Conservation (phyloP, 2,888 invertebrate species). For the Nomada fabriciana region DNA sequence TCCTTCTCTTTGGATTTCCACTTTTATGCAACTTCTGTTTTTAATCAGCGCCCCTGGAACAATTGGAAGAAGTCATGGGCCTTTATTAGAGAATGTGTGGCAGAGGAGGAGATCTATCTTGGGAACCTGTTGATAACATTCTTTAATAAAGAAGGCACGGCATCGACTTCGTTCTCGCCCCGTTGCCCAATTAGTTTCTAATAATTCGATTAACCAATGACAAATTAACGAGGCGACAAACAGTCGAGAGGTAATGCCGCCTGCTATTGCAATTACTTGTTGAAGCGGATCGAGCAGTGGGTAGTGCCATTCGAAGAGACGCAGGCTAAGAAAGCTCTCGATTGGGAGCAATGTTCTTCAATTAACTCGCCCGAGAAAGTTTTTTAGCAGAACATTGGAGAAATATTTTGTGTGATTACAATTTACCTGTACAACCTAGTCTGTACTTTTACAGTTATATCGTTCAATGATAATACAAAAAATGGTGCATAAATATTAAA, state of each 20-base stretch:
- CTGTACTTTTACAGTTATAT: no score
- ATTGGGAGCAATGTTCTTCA: constrained; percentile 23
- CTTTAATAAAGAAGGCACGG: not conserved
- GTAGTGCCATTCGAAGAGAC: constrained; percentile 32
- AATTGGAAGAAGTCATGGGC: no score
- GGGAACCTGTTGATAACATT: not conserved
- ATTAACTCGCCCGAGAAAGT: constrained; percentile 15
- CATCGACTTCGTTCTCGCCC: constrained; percentile 13
- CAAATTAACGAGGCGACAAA: constrained; percentile 49
- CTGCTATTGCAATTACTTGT: constrained; percentile 37
- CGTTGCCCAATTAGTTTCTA: constrained; percentile 42
- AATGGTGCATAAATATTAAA: no score
- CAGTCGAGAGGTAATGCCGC: constrained; percentile 9
- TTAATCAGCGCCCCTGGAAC: no score
- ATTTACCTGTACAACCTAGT: no score
- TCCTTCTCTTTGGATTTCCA: not conserved
- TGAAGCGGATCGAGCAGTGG: constrained; percentile 18
- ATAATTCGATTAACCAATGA: constrained; percentile 60
- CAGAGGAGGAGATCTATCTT: not conserved
- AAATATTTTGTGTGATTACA: not conserved
- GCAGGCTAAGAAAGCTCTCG: not conserved
- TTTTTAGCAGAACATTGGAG: not conserved
- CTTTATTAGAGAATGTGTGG: not conserved
- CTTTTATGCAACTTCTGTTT: no score
- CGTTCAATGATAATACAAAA: no score